phyloP scores from a whole-genome alignment of 2,888 invertebrate species.

The Xanthorhoe designata region DNA sequence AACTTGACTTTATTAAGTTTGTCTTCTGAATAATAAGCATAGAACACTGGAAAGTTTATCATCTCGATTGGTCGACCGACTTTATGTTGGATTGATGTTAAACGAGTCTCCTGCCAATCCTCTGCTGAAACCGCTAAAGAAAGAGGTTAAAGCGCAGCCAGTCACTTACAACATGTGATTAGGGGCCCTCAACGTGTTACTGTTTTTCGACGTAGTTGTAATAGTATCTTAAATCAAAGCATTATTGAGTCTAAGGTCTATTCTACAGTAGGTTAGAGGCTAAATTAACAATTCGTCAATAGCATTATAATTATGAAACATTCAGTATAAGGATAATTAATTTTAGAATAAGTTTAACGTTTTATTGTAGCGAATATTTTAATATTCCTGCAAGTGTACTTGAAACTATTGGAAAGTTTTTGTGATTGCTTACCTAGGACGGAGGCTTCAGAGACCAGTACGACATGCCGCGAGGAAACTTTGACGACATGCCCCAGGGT shows the following conservation, averaged over 20 bases:
- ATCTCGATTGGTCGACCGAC: no score
- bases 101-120: no score
- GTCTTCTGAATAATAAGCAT: no score
- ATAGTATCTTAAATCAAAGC: neutral
- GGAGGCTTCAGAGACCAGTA: conserved; percentile 84
- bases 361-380: conserved; percentile 26
- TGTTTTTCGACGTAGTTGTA: no score
- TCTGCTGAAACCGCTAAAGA: no score
- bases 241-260: neutral
- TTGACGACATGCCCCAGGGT: conserved; percentile 81
- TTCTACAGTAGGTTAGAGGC: conserved; percentile 15
- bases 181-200: no score
- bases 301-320: conserved; percentile 37
- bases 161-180: no score
- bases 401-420: conserved; percentile 76
- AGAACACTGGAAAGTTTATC: no score
- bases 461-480: conserved; percentile 79
- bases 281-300: conserved; percentile 38
- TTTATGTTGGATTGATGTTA: no score
- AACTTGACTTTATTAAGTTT: no score
- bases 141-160: no score
- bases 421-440: conserved; percentile 83
- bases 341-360: conserved; percentile 34
- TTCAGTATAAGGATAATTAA: conserved; percentile 19
- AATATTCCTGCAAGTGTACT: conserved; percentile 35